phyloP scores from a whole-genome alignment of 2,797 vertebrate genomes.

The Gymnopithys bicolor region DNA sequence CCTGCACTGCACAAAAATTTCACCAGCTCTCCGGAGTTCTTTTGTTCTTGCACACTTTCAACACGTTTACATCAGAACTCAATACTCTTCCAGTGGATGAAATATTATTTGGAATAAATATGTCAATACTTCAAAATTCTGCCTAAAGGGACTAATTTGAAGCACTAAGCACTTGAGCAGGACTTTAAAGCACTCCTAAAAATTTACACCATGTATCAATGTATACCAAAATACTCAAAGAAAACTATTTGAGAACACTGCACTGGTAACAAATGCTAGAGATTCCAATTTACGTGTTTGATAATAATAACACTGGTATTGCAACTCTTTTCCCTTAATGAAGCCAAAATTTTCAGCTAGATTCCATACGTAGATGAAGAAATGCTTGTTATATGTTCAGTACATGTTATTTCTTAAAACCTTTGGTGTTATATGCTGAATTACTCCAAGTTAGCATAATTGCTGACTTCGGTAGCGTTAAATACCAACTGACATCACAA shows the following conservation, averaged over 20 bases:
- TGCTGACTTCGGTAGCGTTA: neutral
- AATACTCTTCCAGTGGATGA: conserved; percentile 60
- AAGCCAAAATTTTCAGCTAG: neutral
- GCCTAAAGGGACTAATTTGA: conserved; percentile 10
- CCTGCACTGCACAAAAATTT: neutral
- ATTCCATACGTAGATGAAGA: neutral
- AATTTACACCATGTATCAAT: neutral
- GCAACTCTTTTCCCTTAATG: neutral
- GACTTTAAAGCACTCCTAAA: neutral
- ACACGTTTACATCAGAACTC: conserved; percentile 64
- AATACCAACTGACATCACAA: neutral
- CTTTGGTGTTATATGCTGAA: neutral
- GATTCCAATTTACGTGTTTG: neutral
- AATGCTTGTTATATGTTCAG: neutral
- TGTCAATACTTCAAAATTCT: conserved; percentile 49
- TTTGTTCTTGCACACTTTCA: conserved; percentile 56
- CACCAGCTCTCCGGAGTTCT: conserved; percentile 22
- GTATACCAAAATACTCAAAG: neutral
- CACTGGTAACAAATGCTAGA: neutral
- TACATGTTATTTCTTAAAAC: neutral
- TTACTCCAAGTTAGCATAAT: neutral
- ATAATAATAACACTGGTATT: neutral
- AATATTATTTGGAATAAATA: conserved; percentile 66
- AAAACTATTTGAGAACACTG: conserved; percentile 29
- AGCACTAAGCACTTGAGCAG: conserved; percentile 36